A percentile compares a stretch with the other conserved stretches of the same genome.
phyloP scores from a whole-genome alignment of 1,140 invertebrate genomes.

The Atta colombica region DNA sequence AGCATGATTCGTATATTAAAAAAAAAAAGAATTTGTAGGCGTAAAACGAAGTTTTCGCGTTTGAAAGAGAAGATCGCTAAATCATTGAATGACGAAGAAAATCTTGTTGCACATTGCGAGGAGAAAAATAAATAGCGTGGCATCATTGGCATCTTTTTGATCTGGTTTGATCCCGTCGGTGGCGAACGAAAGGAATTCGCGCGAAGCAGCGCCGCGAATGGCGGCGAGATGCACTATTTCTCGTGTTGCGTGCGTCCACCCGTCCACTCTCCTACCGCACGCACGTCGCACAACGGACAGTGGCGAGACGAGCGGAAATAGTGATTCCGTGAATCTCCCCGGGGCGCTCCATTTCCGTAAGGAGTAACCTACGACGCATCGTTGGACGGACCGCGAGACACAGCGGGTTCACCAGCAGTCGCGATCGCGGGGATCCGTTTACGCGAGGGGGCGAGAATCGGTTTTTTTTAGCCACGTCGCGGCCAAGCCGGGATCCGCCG shows the following conservation, averaged over 20 bases:
- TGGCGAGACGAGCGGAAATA: constrained; percentile 5
- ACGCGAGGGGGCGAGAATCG: neutral
- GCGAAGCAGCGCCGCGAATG: neutral
- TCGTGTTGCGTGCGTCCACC: neutral
- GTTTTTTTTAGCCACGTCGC: neutral
- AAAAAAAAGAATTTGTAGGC: too few species aligned
- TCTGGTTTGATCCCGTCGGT: neutral
- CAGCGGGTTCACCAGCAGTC: neutral
- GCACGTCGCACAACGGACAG: constrained; percentile 6
- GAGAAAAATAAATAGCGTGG: too few species aligned
- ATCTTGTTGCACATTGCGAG: too few species aligned
- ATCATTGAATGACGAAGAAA: too few species aligned
- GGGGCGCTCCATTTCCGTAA: constrained; percentile 20
- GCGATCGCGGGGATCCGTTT: constrained; percentile 2
- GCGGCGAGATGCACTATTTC: neutral
- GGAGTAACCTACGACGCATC: constrained; percentile 21
- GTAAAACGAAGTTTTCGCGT: too few species aligned
- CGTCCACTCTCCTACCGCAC: constrained; percentile 9
- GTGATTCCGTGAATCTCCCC: constrained; percentile 20
- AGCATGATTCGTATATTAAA: neutral
- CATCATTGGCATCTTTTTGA: too few species aligned
- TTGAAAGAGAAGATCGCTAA: too few species aligned
- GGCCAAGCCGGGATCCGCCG: constrained; percentile 53
- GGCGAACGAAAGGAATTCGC: neutral
- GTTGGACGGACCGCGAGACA: neutral